Evolutionary conservation across 2,888 invertebrate species (phyloP).

Genomic region (Erebia ligea): DNA sequence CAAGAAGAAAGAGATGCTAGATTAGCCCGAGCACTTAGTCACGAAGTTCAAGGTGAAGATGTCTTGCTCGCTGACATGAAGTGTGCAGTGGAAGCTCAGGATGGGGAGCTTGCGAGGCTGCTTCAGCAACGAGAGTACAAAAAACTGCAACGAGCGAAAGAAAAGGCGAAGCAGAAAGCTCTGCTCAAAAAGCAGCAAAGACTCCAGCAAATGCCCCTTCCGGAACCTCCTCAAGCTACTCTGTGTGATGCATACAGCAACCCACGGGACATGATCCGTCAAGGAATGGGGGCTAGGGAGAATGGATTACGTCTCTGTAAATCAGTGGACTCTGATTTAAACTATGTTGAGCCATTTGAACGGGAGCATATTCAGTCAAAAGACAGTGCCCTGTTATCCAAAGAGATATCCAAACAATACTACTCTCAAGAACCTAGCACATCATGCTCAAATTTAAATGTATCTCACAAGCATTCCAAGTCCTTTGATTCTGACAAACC

Average conservation of each 20-base stretch:
- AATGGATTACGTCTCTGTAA: slow-evolving; percentile 71
- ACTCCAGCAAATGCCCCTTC: slow-evolving; percentile 49
- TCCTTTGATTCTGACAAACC: slow-evolving; percentile 61
- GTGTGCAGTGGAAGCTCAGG: slow-evolving; percentile 78
- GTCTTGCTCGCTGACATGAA: slow-evolving; percentile 72
- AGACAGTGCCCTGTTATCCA: slow-evolving; percentile 72
- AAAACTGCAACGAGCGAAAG: slow-evolving; percentile 75
- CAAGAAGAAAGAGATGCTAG: slow-evolving; percentile 75
- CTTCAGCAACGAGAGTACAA: slow-evolving; percentile 77
- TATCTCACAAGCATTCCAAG: slow-evolving; percentile 59
- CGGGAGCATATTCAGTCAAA: slow-evolving; percentile 77
- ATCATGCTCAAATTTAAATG: slow-evolving; percentile 52
- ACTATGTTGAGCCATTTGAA: slow-evolving; percentile 79
- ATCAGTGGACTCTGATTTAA: slow-evolving; percentile 76
- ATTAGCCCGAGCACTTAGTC: slow-evolving; percentile 69
- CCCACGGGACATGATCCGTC: slow-evolving; percentile 69
- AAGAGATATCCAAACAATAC: slow-evolving; percentile 71
- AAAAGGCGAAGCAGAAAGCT: slow-evolving; percentile 75
- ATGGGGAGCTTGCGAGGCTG: slow-evolving; percentile 71
- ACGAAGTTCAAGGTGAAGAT: slow-evolving; percentile 67
- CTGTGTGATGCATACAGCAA: slow-evolving; percentile 78
- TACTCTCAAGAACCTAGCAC: slow-evolving; percentile 62
- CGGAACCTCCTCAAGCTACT: slow-evolving; percentile 56
- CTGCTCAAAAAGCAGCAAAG: slow-evolving; percentile 75
- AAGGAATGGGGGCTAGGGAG: slow-evolving; percentile 43